Evolutionary conservation across 1,140 invertebrate genomes (phyloP).

Genomic region (Trachymyrmex cornetzi): DNA sequence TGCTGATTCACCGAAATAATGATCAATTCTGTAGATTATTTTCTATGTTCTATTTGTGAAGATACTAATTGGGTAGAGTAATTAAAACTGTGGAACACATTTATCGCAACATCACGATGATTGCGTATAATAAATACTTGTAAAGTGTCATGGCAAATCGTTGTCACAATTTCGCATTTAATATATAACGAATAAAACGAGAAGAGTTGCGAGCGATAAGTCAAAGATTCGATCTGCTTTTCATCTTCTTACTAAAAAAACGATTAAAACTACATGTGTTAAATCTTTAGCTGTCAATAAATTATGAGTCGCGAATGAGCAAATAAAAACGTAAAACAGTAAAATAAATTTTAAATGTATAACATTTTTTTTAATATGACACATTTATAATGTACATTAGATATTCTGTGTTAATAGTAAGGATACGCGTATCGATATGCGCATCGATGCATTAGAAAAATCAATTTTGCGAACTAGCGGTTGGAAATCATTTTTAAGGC

Average conservation of each 20-base stretch:
- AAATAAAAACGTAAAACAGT: slow-evolving; percentile 1
- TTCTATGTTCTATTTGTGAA: neutral
- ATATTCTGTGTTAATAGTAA: neutral
- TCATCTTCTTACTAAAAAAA: slow-evolving; percentile 9
- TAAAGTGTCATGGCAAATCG: slow-evolving; percentile 18
- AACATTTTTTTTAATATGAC: neutral
- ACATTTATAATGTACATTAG: neutral
- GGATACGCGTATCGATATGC: too few species aligned
- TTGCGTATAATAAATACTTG: slow-evolving; percentile 20
- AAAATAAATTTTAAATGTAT: neutral
- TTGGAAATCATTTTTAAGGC: too few species aligned
- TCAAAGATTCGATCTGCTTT: slow-evolving; percentile 4
- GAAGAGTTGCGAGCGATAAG: slow-evolving; percentile 19
- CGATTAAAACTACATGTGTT: neutral
- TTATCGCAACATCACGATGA: neutral
- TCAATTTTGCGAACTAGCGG: too few species aligned
- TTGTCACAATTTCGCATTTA: slow-evolving; percentile 1
- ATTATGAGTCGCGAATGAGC: neutral
- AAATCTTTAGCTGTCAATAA: neutral
- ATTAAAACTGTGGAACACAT: slow-evolving; percentile 23
- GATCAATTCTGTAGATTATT: slow-evolving; percentile 13
- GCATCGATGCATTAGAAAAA: too few species aligned
- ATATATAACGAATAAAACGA: slow-evolving; percentile 49
- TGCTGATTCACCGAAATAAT: neutral
- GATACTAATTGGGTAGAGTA: slow-evolving; percentile 19